Percentiles rank a stretch among this genome's conserved stretches.
Conservation (phyloP, 1,140 invertebrate genomes). For the Varroa destructor region DNA sequence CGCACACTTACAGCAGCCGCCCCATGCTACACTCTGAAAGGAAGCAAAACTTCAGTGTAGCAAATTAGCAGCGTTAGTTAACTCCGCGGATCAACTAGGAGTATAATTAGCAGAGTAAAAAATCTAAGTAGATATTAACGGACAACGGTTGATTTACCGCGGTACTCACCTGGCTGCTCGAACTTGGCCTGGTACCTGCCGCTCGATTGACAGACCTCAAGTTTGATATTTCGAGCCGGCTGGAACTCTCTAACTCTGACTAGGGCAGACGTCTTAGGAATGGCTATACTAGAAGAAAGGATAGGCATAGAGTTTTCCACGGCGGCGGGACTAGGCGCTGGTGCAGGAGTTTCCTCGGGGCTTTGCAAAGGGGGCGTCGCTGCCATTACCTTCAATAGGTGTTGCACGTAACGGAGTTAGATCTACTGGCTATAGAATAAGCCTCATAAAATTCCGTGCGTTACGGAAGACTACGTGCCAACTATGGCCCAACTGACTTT, state of each 20-base stretch:
- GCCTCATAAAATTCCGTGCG: background rate
- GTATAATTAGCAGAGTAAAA: background rate
- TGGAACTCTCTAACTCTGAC: background rate
- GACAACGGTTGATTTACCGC: background rate
- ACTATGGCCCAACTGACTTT: no score
- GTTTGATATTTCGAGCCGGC: conserved; percentile 9
- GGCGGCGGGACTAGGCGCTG: background rate
- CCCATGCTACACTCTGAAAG: no score
- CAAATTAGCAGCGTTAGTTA: background rate
- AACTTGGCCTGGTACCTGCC: conserved; percentile 22
- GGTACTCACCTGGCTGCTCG: conserved; percentile 24
- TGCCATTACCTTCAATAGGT: conserved; percentile 4
- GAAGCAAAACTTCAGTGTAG: no score
- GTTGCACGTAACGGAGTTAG: background rate
- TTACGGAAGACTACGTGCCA: no score
- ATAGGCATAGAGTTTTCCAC: conserved; percentile 30
- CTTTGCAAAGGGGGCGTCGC: conserved; percentile 6
- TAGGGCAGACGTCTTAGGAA: background rate
- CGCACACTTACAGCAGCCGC: no score
- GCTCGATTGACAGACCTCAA: conserved; percentile 16
- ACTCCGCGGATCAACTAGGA: background rate
- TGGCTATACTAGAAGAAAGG: background rate
- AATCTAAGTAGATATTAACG: background rate
- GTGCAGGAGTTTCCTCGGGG: background rate
- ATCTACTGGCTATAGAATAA: background rate